phyloP scores from a whole-genome alignment of 2,797 vertebrate genomes.

The Tragelaphus eurycerus region DNA sequence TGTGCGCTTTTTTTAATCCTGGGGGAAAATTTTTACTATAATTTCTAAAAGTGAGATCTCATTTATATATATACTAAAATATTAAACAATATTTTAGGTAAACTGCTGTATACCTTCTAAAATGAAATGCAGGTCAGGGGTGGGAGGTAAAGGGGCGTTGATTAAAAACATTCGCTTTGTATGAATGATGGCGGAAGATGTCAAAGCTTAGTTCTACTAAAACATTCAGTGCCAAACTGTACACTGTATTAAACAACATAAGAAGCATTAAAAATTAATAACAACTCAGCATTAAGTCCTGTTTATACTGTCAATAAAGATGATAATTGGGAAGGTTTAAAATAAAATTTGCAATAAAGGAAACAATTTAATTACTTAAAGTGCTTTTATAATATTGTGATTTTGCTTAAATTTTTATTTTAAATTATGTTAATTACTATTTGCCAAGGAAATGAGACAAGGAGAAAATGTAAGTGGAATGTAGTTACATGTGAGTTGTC shows the following conservation, averaged over 20 bases:
- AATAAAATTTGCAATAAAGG: constrained; percentile 66
- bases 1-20: constrained; percentile 33
- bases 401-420: constrained; percentile 47
- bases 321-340: constrained; percentile 67
- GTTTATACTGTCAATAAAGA: constrained; percentile 77
- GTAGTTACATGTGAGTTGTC: not conserved
- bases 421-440: not conserved
- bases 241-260: constrained; percentile 77
- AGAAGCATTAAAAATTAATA: constrained; percentile 81
- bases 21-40: constrained; percentile 44
- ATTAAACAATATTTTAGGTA: constrained; percentile 57
- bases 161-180: constrained; percentile 81
- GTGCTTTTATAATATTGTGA: not conserved
- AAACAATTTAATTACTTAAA: constrained; percentile 64
- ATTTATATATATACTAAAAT: constrained; percentile 62
- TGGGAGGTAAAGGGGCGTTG: not conserved
- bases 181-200: constrained; percentile 72
- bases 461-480: not conserved
- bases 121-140: constrained; percentile 4
- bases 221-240: constrained; percentile 80
- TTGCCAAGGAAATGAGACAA: not conserved
- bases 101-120: constrained; percentile 34
- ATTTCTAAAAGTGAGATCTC: constrained; percentile 68
- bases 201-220: constrained; percentile 75
- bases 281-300: constrained; percentile 71